Percentiles rank a stretch among this genome's conserved stretches.
Evolutionary conservation across 2,797 vertebrate genomes (phyloP).

Genomic region (Coregonus suidteri): DNA sequence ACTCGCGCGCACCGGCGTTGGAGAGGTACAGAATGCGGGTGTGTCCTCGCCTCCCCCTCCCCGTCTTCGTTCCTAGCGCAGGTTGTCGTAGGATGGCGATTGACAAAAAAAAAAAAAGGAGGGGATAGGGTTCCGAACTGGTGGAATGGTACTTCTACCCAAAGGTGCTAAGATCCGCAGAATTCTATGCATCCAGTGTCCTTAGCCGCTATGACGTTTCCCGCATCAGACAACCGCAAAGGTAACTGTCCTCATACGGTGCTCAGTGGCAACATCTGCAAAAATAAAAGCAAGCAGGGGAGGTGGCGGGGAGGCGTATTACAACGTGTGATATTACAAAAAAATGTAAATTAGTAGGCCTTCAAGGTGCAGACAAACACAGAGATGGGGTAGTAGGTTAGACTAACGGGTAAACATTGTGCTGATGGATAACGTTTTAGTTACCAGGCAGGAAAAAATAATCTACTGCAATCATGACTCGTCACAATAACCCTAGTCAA

Average conservation of each 20-base stretch:
- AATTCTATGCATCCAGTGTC: constrained; percentile 75
- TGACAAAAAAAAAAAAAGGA: constrained; percentile 52
- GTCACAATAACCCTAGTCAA: background rate
- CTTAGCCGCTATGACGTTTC: constrained; percentile 72
- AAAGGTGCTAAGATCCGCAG: constrained; percentile 87
- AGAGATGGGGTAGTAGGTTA: background rate
- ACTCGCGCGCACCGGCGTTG: constrained; percentile 70
- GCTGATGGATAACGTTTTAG: background rate
- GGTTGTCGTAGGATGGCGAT: constrained; percentile 78
- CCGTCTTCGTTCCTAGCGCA: constrained; percentile 77
- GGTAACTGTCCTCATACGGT: constrained; percentile 65
- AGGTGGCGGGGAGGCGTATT: constrained; percentile 48
- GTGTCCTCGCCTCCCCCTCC: constrained; percentile 85
- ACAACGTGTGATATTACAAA: background rate
- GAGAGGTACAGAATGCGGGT: constrained; percentile 83
- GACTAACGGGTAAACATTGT: background rate
- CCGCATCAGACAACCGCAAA: constrained; percentile 78
- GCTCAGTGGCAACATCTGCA: constrained; percentile 61
- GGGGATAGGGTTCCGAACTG: constrained; percentile 63
- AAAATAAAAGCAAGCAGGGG: constrained; percentile 41
- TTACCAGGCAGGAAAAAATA: background rate
- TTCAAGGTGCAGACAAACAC: background rate
- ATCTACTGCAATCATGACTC: background rate
- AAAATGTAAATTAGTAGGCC: background rate
- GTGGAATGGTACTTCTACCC: constrained; percentile 57